A percentile compares a stretch with the other conserved stretches of the same genome.
Evolutionary conservation across 2,888 invertebrate genomes (phyloP).

Genomic region (Acleris holmiana): DNA sequence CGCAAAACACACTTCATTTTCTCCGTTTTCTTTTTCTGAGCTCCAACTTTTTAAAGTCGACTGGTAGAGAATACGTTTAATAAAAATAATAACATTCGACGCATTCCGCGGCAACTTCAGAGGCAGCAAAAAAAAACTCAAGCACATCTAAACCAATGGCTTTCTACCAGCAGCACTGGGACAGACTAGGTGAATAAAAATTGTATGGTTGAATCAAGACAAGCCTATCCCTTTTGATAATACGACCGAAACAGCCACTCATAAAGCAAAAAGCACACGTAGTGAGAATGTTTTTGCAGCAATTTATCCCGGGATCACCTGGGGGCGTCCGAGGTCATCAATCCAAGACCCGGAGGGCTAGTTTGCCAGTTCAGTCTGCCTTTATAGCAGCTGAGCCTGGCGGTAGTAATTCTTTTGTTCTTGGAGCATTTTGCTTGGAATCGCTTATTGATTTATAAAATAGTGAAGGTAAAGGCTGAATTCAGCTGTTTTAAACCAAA

Average conservation of each 20-base stretch:
- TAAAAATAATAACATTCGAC: no score
- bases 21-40: no score
- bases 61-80: no score
- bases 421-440: conserved; percentile 3
- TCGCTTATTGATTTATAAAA: no score
- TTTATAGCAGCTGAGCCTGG: conserved; percentile 34
- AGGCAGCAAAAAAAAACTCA: no score
- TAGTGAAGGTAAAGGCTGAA: no score
- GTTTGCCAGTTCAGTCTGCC: conserved; percentile 30
- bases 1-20: no score
- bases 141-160: no score
- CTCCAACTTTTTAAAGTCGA: no score
- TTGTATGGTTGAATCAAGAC: background rate
- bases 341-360: conserved; percentile 35
- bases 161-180: no score
- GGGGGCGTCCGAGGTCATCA: conserved; percentile 36
- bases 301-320: conserved; percentile 35
- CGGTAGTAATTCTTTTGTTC: conserved; percentile 22
- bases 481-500: no score
- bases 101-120: no score
- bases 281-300: conserved; percentile 42
- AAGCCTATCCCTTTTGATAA: conserved; percentile 21
- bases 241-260: conserved; percentile 47
- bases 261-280: conserved; percentile 55
- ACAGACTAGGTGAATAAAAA: background rate